Base-by-base conservation (phyloP, 2,888 invertebrate genomes). In the Kuschelorhynchus macadamiae region DNA sequence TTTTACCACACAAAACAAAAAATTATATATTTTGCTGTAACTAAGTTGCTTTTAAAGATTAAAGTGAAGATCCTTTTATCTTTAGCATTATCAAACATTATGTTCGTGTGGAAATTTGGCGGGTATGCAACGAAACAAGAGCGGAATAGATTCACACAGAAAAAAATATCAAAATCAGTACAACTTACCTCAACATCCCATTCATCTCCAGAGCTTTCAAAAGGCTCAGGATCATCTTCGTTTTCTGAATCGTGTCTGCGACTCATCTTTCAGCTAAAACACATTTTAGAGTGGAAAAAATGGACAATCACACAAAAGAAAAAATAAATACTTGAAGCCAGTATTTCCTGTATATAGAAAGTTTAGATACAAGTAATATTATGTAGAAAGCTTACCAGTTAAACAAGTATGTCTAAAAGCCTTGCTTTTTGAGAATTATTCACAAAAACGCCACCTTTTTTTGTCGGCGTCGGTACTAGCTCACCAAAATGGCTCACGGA, bases 211-310 rank as follows among this genome's bases (percentile, higher is more conserved):
- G 82, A 83, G 65, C 81, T 82, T 71, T 82, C 79, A 55, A 78
- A 81, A 46, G 80, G 78, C 17, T 79, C 78, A 33, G 81, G 82
- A 68, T 83, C 82, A 59, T 83, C 83, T 70, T 82, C 83, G 57
- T 80, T 80, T 71, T 82, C 83, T 2, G 82, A 82, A 65, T 66
- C 66, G 50, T 61, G 68, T 61, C 65, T 49, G 8, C 64, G 57
- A 32, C 71, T 67, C 71, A 71, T 71, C 36, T 64, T 70, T 44
- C 17, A 39, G 36, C 59, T 55, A 39, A 36, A 36, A 36, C 36
- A 36, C 36, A 11, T 36, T 36, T 36, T 36, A 11, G 12, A n/a
- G 2, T 30, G 30, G 30, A 30, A 30, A 30, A 30, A 4, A 12
- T 25, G n/a, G 21, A 2, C 11, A 39, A 5, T 21, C 21, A 53